Percentiles rank a stretch among this genome's conserved stretches.
Conservation (phyloP, 1,140 invertebrate genomes). For the Platorchestia sp. region DNA sequence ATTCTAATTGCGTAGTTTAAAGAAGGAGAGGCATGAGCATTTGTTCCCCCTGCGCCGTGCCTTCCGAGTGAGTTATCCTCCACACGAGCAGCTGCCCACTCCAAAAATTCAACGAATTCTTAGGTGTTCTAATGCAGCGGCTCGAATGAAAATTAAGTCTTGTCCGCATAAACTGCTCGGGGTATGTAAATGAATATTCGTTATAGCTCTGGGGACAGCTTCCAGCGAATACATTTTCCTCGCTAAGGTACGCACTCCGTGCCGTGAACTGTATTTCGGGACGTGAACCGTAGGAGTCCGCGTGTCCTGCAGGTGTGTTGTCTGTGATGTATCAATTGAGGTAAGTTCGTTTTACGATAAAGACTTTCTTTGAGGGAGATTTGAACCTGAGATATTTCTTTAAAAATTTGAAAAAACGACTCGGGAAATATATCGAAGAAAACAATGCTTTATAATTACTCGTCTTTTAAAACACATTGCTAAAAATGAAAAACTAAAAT, state of each 20-base stretch:
- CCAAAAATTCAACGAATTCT: not conserved
- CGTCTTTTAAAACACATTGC: no score
- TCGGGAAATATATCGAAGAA: no score
- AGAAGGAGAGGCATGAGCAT: not conserved
- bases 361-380: no score
- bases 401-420: no score
- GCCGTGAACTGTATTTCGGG: no score
- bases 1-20: not conserved
- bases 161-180: not conserved
- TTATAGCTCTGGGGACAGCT: not conserved
- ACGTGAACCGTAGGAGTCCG: no score
- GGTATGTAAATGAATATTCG: not conserved
- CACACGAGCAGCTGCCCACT: not conserved
- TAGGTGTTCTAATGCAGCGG: not conserved
- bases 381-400: no score
- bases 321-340: no score
- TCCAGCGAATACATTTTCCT: not conserved
- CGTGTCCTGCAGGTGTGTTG: no score
- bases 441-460: no score
- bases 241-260: not conserved
- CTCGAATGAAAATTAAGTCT: not conserved
- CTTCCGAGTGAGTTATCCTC: not conserved
- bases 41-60: not conserved
- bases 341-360: no score
- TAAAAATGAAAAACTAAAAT: no score